A percentile compares a stretch with the other conserved stretches of the same genome.
Evolutionary conservation across 23 tunicate species (phyloP).

Genomic region (Pegea sp.): DNA sequence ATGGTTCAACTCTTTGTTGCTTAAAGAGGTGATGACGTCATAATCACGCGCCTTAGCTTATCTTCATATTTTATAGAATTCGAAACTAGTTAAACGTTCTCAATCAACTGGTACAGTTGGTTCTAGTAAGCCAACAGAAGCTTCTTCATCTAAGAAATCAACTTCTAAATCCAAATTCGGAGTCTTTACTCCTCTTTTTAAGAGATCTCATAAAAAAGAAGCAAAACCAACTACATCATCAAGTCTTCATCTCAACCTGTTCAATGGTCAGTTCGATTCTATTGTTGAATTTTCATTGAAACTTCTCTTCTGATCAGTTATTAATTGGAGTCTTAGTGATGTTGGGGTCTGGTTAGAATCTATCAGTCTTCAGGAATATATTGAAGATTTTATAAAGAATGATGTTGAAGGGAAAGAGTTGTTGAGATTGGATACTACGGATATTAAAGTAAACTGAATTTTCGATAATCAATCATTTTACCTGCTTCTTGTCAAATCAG

Average conservation of each 20-base stretch:
- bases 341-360: constrained; percentile 43
- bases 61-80: too few relatives aligned
- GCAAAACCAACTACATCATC: background rate
- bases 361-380: constrained; percentile 12
- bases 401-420: constrained; percentile 30
- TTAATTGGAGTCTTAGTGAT: constrained; percentile 18
- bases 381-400: constrained; percentile 13
- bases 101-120: too few relatives aligned
- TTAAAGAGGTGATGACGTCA: too few relatives aligned
- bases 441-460: constrained; percentile 11
- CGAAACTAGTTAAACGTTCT: too few relatives aligned
- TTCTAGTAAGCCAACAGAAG: too few relatives aligned
- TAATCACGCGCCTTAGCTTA: too few relatives aligned
- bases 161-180: too few relatives aligned
- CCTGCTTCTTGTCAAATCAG: background rate
- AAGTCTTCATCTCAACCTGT: background rate
- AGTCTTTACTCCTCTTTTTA: too few relatives aligned
- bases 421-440: constrained; percentile 12
- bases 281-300: background rate
- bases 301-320: constrained; percentile 7
- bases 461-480: background rate
- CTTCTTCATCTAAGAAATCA: too few relatives aligned
- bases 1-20: too few relatives aligned
- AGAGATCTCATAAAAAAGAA: background rate
- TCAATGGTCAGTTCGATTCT: background rate